phyloP scores from a whole-genome alignment of 2,797 vertebrate species.

The Chaetodon trifasciatus region DNA sequence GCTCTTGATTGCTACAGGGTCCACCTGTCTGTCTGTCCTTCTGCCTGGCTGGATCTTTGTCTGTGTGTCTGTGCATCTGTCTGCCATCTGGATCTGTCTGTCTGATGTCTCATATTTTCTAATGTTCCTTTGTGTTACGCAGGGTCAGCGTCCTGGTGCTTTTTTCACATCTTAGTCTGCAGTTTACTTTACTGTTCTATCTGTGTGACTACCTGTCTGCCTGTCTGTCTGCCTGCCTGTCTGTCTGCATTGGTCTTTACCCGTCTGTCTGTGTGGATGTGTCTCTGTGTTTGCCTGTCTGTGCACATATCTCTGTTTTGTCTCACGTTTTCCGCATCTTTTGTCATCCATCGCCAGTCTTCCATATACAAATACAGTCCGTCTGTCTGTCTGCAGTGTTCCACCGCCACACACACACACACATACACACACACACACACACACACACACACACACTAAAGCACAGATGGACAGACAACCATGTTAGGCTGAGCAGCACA shows the following conservation, averaged over 20 bases:
- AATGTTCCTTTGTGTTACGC: conserved; percentile 26
- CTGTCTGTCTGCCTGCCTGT: background rate
- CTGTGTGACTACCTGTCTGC: background rate
- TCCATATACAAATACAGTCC: background rate
- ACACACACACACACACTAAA: background rate
- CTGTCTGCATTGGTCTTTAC: background rate
- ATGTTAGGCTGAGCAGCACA: background rate
- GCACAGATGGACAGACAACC: conserved; percentile 18
- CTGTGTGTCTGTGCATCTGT: conserved; percentile 51
- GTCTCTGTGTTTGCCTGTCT: background rate
- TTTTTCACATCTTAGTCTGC: conserved; percentile 29
- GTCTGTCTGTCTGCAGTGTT: background rate
- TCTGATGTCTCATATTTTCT: conserved; percentile 36
- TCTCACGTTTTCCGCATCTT: conserved; percentile 4
- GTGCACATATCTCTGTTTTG: conserved; percentile 3
- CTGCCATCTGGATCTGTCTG: conserved; percentile 51
- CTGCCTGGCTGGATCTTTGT: conserved; percentile 43
- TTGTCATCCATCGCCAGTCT: background rate
- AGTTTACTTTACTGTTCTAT: background rate
- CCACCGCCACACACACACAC: background rate
- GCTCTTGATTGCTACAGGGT: conserved; percentile 66
- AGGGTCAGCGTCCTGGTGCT: conserved; percentile 22
- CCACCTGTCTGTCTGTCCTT: conserved; percentile 58
- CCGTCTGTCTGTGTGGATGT: background rate
- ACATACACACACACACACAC: conserved; percentile 10